Conservation (phyloP, 2,113 vertebrate genomes). For the Toxotes jaculatrix region DNA sequence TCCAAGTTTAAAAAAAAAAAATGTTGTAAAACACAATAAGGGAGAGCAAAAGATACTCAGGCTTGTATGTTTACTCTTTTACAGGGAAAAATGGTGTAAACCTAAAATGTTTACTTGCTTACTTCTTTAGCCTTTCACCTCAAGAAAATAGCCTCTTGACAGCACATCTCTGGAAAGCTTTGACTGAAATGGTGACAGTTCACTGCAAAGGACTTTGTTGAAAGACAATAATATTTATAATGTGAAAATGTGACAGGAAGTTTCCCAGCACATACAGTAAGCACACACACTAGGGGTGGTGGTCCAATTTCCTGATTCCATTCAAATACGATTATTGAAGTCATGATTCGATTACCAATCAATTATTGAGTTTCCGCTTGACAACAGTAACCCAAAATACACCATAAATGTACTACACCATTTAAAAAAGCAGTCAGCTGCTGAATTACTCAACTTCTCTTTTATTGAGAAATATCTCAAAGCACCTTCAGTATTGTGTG, state of each 20-base stretch:
- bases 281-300: constrained; percentile 2
- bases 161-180: constrained; percentile 45
- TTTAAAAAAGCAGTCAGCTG: too few relatives aligned
- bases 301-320: too few relatives aligned
- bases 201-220: constrained; percentile 23
- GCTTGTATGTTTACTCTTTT: constrained; percentile 63
- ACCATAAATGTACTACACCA: too few relatives aligned
- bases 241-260: constrained; percentile 8
- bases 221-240: constrained; percentile 22
- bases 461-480: too few relatives aligned
- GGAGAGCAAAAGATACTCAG: constrained; percentile 55
- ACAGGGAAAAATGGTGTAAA: constrained; percentile 32
- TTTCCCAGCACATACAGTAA: constrained; percentile 24
- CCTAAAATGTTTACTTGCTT: constrained; percentile 64
- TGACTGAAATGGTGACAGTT: constrained; percentile 40
- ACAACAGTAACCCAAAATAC: too few relatives aligned
- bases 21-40: constrained; percentile 14
- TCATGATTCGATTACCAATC: too few relatives aligned
- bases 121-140: constrained; percentile 24
- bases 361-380: too few relatives aligned
- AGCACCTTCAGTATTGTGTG: too few relatives aligned
- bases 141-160: constrained; percentile 3
- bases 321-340: too few relatives aligned
- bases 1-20: neutral
- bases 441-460: too few relatives aligned